These are phyloP conservation scores for Cyprinodon tularosa DNA, from an alignment of 2,113 vertebrate genomes.

Conservation along the genomic window DNA sequence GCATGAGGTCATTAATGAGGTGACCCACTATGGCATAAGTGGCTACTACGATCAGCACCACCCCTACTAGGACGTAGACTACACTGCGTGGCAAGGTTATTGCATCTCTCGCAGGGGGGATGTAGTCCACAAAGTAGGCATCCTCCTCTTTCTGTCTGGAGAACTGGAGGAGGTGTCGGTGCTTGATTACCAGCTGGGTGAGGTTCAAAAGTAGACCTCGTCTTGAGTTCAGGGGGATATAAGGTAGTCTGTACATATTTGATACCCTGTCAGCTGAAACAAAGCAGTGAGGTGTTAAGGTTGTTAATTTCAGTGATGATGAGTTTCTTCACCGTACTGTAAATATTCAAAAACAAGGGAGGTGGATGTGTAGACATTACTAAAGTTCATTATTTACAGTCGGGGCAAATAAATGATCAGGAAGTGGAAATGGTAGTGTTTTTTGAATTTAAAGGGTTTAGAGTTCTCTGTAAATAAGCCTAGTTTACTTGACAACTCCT, in stretches of 20 bases:
- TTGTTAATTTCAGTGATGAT: slow-evolving; percentile 16
- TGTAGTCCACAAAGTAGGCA: slow-evolving; percentile 76
- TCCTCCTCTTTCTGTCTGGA: slow-evolving; percentile 51
- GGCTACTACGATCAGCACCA: slow-evolving; percentile 80
- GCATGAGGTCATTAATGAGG: slow-evolving; percentile 89
- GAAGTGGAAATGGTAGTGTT: slow-evolving; percentile 25
- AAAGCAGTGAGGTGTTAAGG: not conserved
- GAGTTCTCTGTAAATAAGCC: too few relatives aligned
- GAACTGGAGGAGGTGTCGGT: slow-evolving; percentile 70
- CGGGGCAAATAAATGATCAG: slow-evolving; percentile 9
- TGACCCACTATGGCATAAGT: slow-evolving; percentile 91
- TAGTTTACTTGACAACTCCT: too few relatives aligned
- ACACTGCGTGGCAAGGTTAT: slow-evolving; percentile 59
- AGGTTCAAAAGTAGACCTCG: slow-evolving; percentile 44
- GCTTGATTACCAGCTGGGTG: slow-evolving; percentile 36
- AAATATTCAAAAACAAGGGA: slow-evolving; percentile 37
- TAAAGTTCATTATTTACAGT: slow-evolving; percentile 13
- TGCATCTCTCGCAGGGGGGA: slow-evolving; percentile 68
- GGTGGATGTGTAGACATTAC: slow-evolving; percentile 28
- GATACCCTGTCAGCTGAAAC: slow-evolving; percentile 14
- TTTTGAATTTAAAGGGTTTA: not conserved
- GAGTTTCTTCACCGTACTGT: slow-evolving; percentile 30
- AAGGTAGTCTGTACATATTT: slow-evolving; percentile 41
- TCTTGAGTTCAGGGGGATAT: slow-evolving; percentile 34
- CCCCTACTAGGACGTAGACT: slow-evolving; percentile 77